Evolutionary conservation across 2,797 vertebrate species (phyloP).

Genomic region (Spinus olivaceus): DNA sequence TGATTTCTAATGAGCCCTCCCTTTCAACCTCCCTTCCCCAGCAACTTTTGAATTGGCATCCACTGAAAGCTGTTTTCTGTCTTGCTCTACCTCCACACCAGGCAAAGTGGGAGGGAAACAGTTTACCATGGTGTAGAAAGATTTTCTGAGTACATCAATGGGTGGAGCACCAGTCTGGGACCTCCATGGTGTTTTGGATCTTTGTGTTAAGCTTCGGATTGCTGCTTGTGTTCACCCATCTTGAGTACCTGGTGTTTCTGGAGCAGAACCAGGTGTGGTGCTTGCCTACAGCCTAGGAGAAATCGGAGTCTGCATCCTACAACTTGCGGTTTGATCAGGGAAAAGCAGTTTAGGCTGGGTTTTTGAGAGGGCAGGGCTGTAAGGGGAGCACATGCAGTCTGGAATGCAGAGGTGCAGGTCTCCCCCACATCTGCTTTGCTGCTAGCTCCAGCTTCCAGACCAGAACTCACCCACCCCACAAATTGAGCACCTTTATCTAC

Average conservation of each 20-base stretch:
- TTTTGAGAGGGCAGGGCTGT: not conserved
- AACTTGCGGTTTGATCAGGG: not conserved
- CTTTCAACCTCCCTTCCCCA: not conserved
- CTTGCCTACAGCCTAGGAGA: not conserved
- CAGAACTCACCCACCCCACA: not conserved
- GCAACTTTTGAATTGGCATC: not conserved
- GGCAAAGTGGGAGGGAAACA: not conserved
- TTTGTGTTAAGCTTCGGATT: not conserved
- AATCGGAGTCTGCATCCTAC: not conserved
- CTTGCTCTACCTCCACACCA: not conserved
- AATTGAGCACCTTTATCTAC: not conserved
- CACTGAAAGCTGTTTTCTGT: not conserved
- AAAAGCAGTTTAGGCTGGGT: not conserved
- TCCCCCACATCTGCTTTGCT: not conserved
- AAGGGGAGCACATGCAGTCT: not conserved
- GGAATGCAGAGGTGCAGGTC: not conserved
- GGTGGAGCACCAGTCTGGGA: not conserved
- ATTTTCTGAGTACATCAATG: not conserved
- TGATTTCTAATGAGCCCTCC: not conserved
- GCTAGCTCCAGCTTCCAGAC: not conserved
- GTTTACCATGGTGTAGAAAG: not conserved
- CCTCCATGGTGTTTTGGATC: not conserved
- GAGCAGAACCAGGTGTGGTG: not conserved
- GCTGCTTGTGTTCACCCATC: not conserved
- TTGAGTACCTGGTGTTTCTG: not conserved